Evolutionary conservation across 2,797 vertebrate species (phyloP).

Genomic region (Aldrovandia affinis): DNA sequence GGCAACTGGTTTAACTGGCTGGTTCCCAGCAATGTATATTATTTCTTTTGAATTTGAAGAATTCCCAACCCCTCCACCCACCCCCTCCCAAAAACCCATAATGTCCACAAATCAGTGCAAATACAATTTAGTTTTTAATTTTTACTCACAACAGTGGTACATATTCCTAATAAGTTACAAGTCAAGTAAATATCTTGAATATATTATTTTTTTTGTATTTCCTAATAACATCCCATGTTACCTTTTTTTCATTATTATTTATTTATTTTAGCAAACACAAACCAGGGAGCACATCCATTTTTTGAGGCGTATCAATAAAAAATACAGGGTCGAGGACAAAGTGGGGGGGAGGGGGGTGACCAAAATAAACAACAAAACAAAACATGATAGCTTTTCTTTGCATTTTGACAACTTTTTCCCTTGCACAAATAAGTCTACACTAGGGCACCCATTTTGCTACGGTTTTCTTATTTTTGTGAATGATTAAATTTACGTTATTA

Average conservation of each 20-base stretch:
- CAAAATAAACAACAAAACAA: not conserved
- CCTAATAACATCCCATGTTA: constrained; percentile 34
- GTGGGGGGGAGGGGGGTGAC: not conserved
- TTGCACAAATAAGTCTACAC: not conserved
- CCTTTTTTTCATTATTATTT: constrained; percentile 8
- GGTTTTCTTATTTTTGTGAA: not conserved
- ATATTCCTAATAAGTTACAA: constrained; percentile 40
- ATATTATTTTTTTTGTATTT: constrained; percentile 37
- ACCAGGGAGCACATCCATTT: constrained; percentile 9
- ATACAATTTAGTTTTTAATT: constrained; percentile 35
- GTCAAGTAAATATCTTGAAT: constrained; percentile 33
- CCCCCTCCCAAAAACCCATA: constrained; percentile 7
- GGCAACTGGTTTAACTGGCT: constrained; percentile 9
- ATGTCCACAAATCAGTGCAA: constrained; percentile 38
- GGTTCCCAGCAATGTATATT: not conserved
- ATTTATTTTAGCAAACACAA: constrained; percentile 24
- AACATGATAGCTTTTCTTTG: not conserved
- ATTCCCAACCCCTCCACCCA: not conserved
- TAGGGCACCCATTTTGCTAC: not conserved
- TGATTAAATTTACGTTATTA: not conserved
- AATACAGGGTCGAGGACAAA: not conserved
- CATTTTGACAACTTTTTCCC: not conserved
- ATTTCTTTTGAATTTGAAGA: constrained; percentile 13
- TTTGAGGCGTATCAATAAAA: constrained; percentile 10
- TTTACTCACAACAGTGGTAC: constrained; percentile 37